Evolutionary conservation across 2,888 invertebrate genomes (phyloP), one percentile per base, ranked within the genome.

Genomic region (Nymphalis c-album): DNA sequence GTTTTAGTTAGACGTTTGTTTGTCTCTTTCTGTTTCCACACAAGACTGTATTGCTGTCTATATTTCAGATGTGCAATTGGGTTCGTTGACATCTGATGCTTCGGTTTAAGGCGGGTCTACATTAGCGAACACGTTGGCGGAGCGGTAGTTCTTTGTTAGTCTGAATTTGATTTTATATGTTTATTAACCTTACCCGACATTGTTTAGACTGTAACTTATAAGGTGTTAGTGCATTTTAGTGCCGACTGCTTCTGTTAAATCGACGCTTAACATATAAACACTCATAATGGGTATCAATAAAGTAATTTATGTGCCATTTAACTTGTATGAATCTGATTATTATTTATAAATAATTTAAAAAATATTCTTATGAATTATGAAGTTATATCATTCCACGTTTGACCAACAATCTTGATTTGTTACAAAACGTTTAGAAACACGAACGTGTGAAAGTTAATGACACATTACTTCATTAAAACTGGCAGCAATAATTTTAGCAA

Each of bases 161-260:
- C 59, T 64, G 51, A 45, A 59, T 70, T 67, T 60, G 53, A 67
- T 51, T 46, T 67, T 64, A 68, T 64, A 62, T 67, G 67, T 64
- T 62, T 53, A 59, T 64, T 67, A 64, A 70, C 69, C 69, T 48
- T 47, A 48, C 18, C 20, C 17, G 47, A 68, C 50, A 26, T 58
- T 60, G n/a, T 55, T 47, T 17, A 13, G 17, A 18, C 1, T 40
- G 10, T 35, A 17, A 47, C 35, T 48, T 46, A 22, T 8, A 26
- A 18, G 31, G 31, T 16, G 58, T 26, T 18, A 31, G 26, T 46
- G 48, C 48, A 63, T 57, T 13, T 13, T n/a, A 13, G 35, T 40
- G 5, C 20, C n/a, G 47, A 60, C 20, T 40, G 8, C 2, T 13
- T 13, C 4, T 10, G 40, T 40, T 40, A 13, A 3, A 13, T 40